Conservation (phyloP, 2,113 vertebrate species). For the Coryphaenoides rupestris region DNA sequence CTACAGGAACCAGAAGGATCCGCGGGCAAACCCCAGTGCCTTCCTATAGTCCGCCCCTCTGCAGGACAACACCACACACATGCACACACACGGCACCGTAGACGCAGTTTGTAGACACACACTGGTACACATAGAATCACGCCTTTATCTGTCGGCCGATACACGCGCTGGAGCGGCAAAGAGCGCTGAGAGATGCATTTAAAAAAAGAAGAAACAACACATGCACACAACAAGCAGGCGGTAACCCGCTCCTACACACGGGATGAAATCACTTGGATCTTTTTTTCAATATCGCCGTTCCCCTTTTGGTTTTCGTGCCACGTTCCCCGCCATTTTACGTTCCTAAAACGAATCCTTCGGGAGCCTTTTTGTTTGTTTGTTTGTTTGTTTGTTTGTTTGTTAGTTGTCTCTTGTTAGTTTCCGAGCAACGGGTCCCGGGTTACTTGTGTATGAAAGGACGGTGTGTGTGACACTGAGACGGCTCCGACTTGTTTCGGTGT, state of each 20-base stretch:
- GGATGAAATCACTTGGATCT: too few relatives aligned
- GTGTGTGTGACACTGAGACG: conserved; percentile 17
- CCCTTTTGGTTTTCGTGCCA: conserved; percentile 2
- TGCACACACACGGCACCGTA: conserved; percentile 7
- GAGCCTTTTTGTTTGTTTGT: too few relatives aligned
- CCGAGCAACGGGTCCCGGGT: conserved; percentile 21
- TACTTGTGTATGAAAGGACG: conserved; percentile 69
- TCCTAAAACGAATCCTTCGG: too few relatives aligned
- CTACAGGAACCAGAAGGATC: conserved; percentile 92
- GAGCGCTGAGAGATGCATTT: conserved; percentile 16
- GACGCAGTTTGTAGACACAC: conserved; percentile 36
- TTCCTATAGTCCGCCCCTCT: conserved; percentile 78
- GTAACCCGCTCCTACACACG: too few relatives aligned
- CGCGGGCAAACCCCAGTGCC: conserved; percentile 89
- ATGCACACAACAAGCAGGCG: too few relatives aligned
- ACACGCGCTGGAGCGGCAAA: conserved; percentile 30
- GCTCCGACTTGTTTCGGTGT: conserved; percentile 16
- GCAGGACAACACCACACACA: not conserved
- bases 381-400: too few relatives aligned
- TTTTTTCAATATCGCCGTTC: not conserved
- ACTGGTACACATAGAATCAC: conserved; percentile 45
- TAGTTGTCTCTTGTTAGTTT: too few relatives aligned
- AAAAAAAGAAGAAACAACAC: too few relatives aligned
- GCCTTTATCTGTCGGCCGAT: conserved; percentile 47
- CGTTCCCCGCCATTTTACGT: not conserved